Percentiles rank a stretch among this genome's conserved stretches.
Evolutionary conservation across 2,797 vertebrate species (phyloP).

Genomic region (Sciurus carolinensis): DNA sequence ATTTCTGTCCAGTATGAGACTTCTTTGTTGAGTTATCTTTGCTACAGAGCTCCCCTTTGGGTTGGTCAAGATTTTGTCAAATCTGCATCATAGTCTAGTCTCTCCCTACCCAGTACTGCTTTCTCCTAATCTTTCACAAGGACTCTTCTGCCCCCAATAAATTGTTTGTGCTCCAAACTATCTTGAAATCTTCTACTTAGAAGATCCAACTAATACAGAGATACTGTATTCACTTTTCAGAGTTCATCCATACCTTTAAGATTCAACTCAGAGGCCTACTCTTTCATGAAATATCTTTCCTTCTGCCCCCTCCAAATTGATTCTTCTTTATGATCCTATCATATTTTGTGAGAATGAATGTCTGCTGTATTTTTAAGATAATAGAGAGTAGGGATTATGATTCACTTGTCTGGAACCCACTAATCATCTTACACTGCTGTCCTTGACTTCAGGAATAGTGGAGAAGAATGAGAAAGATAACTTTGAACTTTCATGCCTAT

Average conservation of each 20-base stretch:
- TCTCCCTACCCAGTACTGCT: neutral
- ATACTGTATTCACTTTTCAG: neutral
- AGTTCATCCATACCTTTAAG: neutral
- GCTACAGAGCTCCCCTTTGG: neutral
- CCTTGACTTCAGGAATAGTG: neutral
- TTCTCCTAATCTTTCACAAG: neutral
- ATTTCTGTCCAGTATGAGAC: neutral
- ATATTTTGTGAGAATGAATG: neutral
- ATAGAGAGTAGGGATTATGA: neutral
- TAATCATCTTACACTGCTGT: neutral
- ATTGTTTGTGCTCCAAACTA: neutral
- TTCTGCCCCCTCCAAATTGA: neutral
- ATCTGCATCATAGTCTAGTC: neutral
- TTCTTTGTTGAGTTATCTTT: conserved; percentile 7
- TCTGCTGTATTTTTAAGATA: neutral
- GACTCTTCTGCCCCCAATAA: neutral
- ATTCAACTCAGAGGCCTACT: neutral
- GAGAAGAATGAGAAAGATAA: neutral
- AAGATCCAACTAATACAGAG: neutral
- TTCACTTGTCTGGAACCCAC: neutral
- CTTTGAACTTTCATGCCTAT: neutral
- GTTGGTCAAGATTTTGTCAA: neutral
- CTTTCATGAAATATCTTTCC: neutral
- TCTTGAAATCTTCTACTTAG: conserved; percentile 26
- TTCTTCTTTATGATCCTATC: neutral